phyloP scores from a whole-genome alignment of 2,113 vertebrate species.

The Girardinichthys multiradiatus region DNA sequence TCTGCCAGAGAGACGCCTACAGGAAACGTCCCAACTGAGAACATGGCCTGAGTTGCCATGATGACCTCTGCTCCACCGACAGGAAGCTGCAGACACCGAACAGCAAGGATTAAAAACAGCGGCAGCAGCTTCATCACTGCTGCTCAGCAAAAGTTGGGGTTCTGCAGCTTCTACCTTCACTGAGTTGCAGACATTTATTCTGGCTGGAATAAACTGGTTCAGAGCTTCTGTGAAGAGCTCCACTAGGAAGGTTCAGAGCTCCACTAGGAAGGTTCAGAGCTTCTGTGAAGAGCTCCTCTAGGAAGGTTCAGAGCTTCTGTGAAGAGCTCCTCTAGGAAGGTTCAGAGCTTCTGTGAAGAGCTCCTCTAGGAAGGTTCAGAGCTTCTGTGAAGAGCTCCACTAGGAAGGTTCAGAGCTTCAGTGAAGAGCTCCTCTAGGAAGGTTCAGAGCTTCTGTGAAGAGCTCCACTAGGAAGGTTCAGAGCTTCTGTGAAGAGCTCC shows the following conservation, averaged over 20 bases:
- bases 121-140: neutral
- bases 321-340: too few relatives aligned
- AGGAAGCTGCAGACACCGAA: slow-evolving; percentile 6
- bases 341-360: neutral
- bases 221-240: neutral
- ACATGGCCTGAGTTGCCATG: slow-evolving; percentile 90
- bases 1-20: slow-evolving; percentile 81
- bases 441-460: neutral
- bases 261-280: neutral
- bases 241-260: neutral
- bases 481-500: too few relatives aligned
- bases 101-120: neutral
- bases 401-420: neutral
- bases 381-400: too few relatives aligned
- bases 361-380: too few relatives aligned
- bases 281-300: too few relatives aligned
- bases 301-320: neutral
- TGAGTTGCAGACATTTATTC: neutral
- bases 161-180: neutral
- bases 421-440: too few relatives aligned
- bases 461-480: too few relatives aligned
- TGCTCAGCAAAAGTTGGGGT: neutral
- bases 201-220: neutral
- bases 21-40: slow-evolving; percentile 84
- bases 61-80: neutral